Percentiles rank a stretch among this genome's conserved stretches.
phyloP scores from a whole-genome alignment of 2,888 invertebrate genomes.

The Drosophila rellima region DNA sequence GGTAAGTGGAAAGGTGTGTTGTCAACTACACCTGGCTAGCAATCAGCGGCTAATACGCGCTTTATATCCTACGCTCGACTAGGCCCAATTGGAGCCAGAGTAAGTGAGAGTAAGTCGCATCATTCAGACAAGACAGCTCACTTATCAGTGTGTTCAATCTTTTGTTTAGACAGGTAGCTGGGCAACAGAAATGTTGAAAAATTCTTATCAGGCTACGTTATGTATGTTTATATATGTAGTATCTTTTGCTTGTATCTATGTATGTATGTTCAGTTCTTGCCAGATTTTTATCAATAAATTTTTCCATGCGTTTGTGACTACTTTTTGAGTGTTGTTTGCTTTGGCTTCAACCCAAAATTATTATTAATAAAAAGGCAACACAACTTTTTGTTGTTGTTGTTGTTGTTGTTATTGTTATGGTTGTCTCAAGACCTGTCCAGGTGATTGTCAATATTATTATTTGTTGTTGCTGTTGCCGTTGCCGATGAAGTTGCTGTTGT shows the following conservation, averaged over 20 bases:
- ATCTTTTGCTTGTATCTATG: conserved; percentile 53
- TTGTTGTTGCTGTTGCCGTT: conserved; percentile 24
- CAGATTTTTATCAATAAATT: conserved; percentile 60
- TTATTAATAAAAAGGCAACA: conserved; percentile 51
- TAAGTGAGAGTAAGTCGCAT: conserved; percentile 11
- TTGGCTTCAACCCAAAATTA: conserved; percentile 54
- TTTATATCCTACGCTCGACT: conserved; percentile 46
- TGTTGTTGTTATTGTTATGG: conserved; percentile 27
- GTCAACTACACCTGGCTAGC: conserved; percentile 42
- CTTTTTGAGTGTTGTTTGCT: conserved; percentile 36
- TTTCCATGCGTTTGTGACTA: conserved; percentile 34
- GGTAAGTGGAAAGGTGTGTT: conserved; percentile 33
- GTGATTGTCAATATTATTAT: conserved; percentile 31
- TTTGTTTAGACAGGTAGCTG: conserved; percentile 73
- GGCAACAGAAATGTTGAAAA: conserved; percentile 34
- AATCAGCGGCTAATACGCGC: conserved; percentile 56
- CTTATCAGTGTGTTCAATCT: conserved; percentile 24
- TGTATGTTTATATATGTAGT: conserved; percentile 23
- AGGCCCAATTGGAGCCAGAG: conserved; percentile 48
- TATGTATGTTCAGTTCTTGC: conserved; percentile 37
- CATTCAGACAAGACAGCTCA: conserved; percentile 15
- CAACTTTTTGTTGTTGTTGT: conserved; percentile 27
- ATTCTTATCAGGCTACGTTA: conserved; percentile 67
- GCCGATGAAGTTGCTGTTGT: conserved; percentile 7
- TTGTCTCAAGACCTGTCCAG: conserved; percentile 56